Percentiles rank a stretch among this genome's conserved stretches.
These are phyloP conservation scores for Archips crataeganus DNA, from an alignment of 2,888 invertebrate species.

Conservation along the genomic window DNA sequence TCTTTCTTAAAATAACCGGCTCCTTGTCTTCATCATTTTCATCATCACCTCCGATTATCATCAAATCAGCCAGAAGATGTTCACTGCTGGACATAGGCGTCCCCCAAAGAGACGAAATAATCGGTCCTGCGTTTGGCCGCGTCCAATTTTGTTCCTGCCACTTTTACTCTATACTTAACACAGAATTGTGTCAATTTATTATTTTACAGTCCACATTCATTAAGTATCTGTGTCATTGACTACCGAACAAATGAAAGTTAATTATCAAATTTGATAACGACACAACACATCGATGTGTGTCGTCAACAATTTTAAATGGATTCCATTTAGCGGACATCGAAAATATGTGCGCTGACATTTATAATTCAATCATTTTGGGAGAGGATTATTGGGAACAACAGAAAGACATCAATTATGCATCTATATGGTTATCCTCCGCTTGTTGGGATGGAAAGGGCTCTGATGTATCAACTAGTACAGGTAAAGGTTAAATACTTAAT, in stretches of 20 bases:
- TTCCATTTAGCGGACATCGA: slow-evolving; percentile 8
- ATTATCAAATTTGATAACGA: background rate
- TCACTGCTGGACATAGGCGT: no score
- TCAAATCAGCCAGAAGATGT: no score
- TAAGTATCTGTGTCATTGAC: background rate
- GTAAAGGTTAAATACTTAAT: background rate
- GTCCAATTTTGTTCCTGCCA: no score
- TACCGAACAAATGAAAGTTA: background rate
- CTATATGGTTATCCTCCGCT: background rate
- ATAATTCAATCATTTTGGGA: slow-evolving; percentile 16
- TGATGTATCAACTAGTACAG: background rate
- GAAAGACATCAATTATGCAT: slow-evolving; percentile 30
- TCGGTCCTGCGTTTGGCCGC: no score
- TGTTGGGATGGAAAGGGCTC: background rate
- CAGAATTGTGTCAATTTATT: no score
- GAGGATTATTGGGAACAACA: slow-evolving; percentile 30
- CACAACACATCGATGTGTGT: background rate
- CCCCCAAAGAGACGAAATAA: no score
- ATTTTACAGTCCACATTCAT: background rate
- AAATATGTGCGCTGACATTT: slow-evolving; percentile 3
- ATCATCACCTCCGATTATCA: no score
- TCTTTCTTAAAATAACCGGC: no score
- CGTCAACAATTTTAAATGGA: slow-evolving; percentile 7
- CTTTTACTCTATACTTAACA: no score
- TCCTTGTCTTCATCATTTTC: no score